Evolutionary conservation across 2,888 invertebrate genomes (phyloP).

Genomic region (Trissolcus japonicus): DNA sequence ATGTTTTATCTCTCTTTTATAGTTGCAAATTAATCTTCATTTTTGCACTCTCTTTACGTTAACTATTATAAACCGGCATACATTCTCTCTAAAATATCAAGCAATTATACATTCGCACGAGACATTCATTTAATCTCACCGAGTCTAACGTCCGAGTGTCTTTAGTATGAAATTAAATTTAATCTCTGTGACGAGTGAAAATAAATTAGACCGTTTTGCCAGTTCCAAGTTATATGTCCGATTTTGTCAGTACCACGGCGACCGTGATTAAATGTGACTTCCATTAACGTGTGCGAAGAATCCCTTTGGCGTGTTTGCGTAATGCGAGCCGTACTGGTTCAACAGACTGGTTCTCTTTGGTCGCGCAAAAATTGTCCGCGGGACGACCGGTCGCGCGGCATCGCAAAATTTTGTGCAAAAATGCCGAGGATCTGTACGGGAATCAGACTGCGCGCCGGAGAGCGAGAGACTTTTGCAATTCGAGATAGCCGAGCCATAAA

Average conservation of each 20-base stretch:
- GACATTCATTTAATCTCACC: no score
- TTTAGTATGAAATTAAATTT: no score
- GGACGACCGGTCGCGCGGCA: constrained; percentile 39
- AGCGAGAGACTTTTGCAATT: constrained; percentile 60
- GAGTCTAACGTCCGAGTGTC: no score
- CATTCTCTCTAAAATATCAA: no score
- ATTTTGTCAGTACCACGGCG: no score
- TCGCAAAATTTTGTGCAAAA: constrained; percentile 41
- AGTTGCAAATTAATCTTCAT: no score
- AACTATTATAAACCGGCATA: no score
- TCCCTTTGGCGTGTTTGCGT: constrained; percentile 25
- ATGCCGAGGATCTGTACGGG: constrained; percentile 22
- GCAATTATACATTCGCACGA: no score
- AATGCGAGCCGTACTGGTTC: constrained; percentile 32
- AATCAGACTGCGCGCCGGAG: constrained; percentile 20
- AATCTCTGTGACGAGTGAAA: no score
- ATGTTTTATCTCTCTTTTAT: neutral
- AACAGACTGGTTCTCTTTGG: constrained; percentile 35
- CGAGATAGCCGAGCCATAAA: constrained; percentile 67
- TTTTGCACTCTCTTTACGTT: no score
- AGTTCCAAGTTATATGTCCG: no score
- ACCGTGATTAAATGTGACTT: constrained; percentile 9
- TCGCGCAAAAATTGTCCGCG: constrained; percentile 35
- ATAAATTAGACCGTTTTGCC: no score
- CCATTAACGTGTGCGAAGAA: constrained; percentile 24